Evolutionary conservation across 2,113 vertebrate species (phyloP).

Genomic region (Caranx ignobilis): DNA sequence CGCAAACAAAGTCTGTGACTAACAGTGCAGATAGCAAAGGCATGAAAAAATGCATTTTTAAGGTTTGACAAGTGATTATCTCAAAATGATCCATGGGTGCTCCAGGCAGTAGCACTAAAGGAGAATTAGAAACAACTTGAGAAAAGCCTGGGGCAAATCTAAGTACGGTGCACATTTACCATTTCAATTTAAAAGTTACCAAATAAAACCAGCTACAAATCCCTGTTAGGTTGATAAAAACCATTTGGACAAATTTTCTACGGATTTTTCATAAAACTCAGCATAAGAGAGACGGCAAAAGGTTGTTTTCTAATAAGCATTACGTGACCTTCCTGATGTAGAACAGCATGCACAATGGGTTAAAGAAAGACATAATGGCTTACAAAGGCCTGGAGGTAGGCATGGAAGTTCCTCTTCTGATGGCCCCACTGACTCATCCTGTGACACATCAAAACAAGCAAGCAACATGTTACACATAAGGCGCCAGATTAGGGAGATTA

Average conservation of each 20-base stretch:
- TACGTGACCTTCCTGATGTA: constrained; percentile 1
- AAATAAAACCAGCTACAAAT: too few species aligned
- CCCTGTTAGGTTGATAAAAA: too few species aligned
- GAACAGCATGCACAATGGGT: neutral
- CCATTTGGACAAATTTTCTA: too few species aligned
- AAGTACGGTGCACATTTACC: too few species aligned
- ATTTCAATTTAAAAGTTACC: too few species aligned
- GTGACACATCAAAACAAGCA: constrained; percentile 37
- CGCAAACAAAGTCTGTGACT: neutral
- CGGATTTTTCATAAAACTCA: neutral
- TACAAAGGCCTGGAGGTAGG: constrained; percentile 81
- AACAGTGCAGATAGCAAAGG: neutral
- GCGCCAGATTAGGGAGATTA: neutral
- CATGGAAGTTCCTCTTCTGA: constrained; percentile 71
- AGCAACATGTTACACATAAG: constrained; percentile 3
- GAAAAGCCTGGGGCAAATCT: too few species aligned
- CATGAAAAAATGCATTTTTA: neutral
- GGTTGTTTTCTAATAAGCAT: neutral
- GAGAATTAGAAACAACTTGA: too few species aligned
- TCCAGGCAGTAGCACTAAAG: neutral
- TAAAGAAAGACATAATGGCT: constrained; percentile 17
- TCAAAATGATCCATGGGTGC: too few species aligned
- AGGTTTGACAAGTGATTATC: neutral
- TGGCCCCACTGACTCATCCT: constrained; percentile 80
- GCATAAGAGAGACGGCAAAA: neutral